phyloP scores from a whole-genome alignment of 2,113 vertebrate species.

The Perognathus longimembris region DNA sequence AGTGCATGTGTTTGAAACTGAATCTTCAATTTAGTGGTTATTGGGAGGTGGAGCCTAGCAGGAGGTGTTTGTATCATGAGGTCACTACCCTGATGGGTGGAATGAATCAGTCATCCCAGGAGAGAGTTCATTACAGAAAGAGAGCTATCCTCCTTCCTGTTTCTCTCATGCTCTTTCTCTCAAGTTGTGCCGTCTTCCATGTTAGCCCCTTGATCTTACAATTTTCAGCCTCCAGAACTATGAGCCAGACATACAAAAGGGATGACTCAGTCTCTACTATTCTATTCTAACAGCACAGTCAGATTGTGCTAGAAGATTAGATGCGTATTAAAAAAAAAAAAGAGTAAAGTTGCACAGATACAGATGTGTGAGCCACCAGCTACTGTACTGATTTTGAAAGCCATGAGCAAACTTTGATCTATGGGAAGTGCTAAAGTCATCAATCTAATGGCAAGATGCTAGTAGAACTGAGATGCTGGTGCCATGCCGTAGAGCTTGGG shows the following conservation, averaged over 20 bases:
- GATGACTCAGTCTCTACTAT: not conserved
- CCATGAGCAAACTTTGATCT: not conserved
- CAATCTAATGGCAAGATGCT: not conserved
- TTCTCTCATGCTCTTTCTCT: not conserved
- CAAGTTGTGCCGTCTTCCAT: not conserved
- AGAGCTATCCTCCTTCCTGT: not conserved
- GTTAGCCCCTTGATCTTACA: not conserved
- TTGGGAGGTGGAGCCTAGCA: not conserved
- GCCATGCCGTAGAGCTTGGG: not conserved
- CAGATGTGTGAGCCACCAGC: not conserved
- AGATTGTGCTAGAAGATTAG: not conserved
- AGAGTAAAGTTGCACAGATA: not conserved
- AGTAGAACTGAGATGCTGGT: slow-evolving; percentile 53
- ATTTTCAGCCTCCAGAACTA: not conserved
- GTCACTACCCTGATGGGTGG: not conserved
- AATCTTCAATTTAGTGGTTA: not conserved
- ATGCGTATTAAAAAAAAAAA: not conserved
- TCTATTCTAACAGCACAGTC: not conserved
- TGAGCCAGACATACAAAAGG: not conserved
- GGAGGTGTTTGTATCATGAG: not conserved
- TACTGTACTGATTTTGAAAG: slow-evolving; percentile 55
- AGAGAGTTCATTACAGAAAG: not conserved
- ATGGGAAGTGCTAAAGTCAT: not conserved
- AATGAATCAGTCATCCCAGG: not conserved
- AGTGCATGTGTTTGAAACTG: not conserved